Conservation (phyloP, 2,113 vertebrate species). For the Carettochelys insculpta region DNA sequence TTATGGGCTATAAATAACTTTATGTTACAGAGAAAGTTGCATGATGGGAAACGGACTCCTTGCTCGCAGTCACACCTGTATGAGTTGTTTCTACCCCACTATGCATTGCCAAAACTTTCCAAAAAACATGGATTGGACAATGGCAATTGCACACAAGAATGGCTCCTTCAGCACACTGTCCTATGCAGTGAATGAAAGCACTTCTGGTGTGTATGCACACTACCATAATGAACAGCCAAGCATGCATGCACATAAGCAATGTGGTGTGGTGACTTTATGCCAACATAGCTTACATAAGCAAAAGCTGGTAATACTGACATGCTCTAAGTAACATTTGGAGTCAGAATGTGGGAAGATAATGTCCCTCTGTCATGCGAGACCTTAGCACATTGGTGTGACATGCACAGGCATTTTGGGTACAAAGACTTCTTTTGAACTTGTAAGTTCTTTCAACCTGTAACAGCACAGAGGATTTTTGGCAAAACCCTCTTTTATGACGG, state of each 20-base stretch:
- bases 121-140: background rate
- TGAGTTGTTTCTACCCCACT: background rate
- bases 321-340: background rate
- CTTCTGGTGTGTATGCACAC: background rate
- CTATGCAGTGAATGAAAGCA: background rate
- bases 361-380: background rate
- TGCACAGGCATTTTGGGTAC: background rate
- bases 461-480: background rate
- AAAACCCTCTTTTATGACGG: background rate
- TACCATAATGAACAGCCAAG: background rate
- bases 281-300: background rate
- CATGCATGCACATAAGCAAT: background rate
- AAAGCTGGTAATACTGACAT: background rate
- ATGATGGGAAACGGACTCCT: background rate
- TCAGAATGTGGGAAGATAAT: background rate
- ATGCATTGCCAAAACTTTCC: background rate
- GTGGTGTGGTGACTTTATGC: background rate
- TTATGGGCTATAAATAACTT: too few relatives aligned
- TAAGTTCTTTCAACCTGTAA: background rate
- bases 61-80: background rate
- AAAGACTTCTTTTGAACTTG: background rate
- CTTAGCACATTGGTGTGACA: background rate
- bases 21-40: background rate
- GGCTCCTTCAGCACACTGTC: background rate
- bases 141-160: background rate